Percentiles rank a stretch among this genome's conserved stretches.
Evolutionary conservation across 2,888 invertebrate species (phyloP).

Genomic region (Hanleya hanleyi): DNA sequence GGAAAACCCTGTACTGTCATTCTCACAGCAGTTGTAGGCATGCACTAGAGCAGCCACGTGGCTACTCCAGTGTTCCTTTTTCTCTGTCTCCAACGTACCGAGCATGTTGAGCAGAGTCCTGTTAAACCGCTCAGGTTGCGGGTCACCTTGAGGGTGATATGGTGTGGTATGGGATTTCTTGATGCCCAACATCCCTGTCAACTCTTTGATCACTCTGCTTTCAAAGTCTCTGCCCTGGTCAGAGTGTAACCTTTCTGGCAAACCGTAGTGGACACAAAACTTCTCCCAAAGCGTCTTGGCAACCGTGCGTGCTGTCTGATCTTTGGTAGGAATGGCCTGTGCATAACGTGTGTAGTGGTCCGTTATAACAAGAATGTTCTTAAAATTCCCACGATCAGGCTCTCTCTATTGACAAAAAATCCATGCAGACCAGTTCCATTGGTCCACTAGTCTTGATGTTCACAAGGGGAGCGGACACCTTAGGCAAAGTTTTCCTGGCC

Average conservation of each 20-base stretch:
- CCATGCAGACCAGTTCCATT: slow-evolving; percentile 32
- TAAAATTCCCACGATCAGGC: slow-evolving; percentile 17
- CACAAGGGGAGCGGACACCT: neutral
- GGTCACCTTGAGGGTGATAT: slow-evolving; percentile 28
- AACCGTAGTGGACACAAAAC: slow-evolving; percentile 29
- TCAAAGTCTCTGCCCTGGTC: slow-evolving; percentile 35
- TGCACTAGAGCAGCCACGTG: slow-evolving; percentile 17
- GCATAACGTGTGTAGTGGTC: slow-evolving; percentile 36
- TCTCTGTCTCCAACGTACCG: slow-evolving; percentile 16
- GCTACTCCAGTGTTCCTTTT: slow-evolving; percentile 27
- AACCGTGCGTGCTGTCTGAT: slow-evolving; percentile 31
- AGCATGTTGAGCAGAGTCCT: slow-evolving; percentile 29
- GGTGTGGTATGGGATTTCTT: slow-evolving; percentile 28
- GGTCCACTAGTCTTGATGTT: slow-evolving; percentile 19
- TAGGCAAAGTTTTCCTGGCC: slow-evolving; percentile 11
- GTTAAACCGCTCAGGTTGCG: slow-evolving; percentile 26
- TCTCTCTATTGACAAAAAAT: slow-evolving; percentile 33
- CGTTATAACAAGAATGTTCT: slow-evolving; percentile 33
- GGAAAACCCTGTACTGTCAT: slow-evolving; percentile 26
- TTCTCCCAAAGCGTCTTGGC: slow-evolving; percentile 31
- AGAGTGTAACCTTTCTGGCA: slow-evolving; percentile 28
- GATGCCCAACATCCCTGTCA: slow-evolving; percentile 18
- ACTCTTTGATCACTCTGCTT: slow-evolving; percentile 23
- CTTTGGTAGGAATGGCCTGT: slow-evolving; percentile 23
- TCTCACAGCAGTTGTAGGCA: slow-evolving; percentile 26